These are phyloP conservation scores for Poecilobothrus nobilitatus DNA, from an alignment of 2,888 invertebrate genomes.

Conservation along the genomic window DNA sequence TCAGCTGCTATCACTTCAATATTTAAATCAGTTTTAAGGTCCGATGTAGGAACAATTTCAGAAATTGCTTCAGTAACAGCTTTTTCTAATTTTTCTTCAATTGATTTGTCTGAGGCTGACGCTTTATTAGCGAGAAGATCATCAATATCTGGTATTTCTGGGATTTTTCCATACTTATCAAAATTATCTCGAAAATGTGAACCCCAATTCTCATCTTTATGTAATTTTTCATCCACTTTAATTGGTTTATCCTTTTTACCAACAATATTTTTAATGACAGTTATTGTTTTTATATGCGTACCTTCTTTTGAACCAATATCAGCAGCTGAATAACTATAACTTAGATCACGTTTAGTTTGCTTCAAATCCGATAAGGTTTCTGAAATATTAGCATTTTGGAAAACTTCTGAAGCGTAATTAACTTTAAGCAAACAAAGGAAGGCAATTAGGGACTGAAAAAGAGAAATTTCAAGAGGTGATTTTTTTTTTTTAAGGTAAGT, in stretches of 20 bases:
- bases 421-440: neutral
- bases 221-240: slow-evolving; percentile 35
- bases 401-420: neutral
- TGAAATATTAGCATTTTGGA: neutral
- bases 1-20: slow-evolving; percentile 17
- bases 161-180: slow-evolving; percentile 36
- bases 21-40: slow-evolving; percentile 14
- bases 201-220: slow-evolving; percentile 38
- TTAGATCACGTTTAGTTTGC: slow-evolving; percentile 38
- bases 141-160: slow-evolving; percentile 40
- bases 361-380: slow-evolving; percentile 16
- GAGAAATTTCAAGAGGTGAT: neutral
- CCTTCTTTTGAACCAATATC: slow-evolving; percentile 41
- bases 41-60: slow-evolving; percentile 15
- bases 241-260: slow-evolving; percentile 29
- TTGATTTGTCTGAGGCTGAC: slow-evolving; percentile 15
- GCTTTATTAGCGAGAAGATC: slow-evolving; percentile 37
- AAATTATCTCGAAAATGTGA: slow-evolving; percentile 40
- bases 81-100: slow-evolving; percentile 13
- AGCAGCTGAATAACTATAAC: slow-evolving; percentile 42
- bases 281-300: slow-evolving; percentile 41
- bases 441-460: neutral
- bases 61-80: slow-evolving; percentile 14
- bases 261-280: slow-evolving; percentile 40
- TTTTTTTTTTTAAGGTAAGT: neutral